Evolutionary conservation across 2,888 invertebrate species (phyloP), one percentile per base, ranked within the genome.

Genomic region (Dromius quadrimaculatus): DNA sequence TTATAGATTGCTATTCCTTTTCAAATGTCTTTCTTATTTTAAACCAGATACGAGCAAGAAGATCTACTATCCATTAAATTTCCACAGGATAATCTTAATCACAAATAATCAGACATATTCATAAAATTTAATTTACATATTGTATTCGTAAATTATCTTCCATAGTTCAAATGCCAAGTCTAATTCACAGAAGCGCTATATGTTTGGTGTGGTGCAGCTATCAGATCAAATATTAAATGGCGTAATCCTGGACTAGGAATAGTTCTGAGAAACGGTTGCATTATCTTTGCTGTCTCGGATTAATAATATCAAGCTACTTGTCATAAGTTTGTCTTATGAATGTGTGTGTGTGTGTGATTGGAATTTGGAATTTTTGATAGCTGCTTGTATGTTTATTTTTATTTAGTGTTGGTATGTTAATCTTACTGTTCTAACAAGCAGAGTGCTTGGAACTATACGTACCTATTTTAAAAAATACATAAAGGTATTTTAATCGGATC

Each of bases 51-150:
- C 15, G 47, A n/a, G 11, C 47, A 22, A 2, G 36, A 28, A n/a
- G 28, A 64, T 64, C 64, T 64, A 47, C 45, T 64, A 64, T 64
- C 64, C 47, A 47, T 64, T 64, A 64, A 64, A 64, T 64, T 45
- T 32, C 34, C 59, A 38, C 38, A 59, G 19, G 59, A 59, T 59
- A 59, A 59, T 59, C 59, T 20, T 11, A 17, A 59, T 59, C 59
- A 17, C 8, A 17, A 64, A 19, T 64, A 64, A 64, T 64, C 64
- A 28, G 64, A 34, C 64, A 64, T 34, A 64, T 47, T 64, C 64
- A 64, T 34, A 32, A 64, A 64, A 64, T 64, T 64, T 19, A 64
- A 64, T 64, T 64, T 64, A 64, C 64, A 64, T 64, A 64, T 64
- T 45, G 43, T 64, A 45, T 64, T 64, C 64, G 47, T 64, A 64